Base-by-base conservation (phyloP, 2,797 vertebrate species). In the Crax fasciolata region DNA sequence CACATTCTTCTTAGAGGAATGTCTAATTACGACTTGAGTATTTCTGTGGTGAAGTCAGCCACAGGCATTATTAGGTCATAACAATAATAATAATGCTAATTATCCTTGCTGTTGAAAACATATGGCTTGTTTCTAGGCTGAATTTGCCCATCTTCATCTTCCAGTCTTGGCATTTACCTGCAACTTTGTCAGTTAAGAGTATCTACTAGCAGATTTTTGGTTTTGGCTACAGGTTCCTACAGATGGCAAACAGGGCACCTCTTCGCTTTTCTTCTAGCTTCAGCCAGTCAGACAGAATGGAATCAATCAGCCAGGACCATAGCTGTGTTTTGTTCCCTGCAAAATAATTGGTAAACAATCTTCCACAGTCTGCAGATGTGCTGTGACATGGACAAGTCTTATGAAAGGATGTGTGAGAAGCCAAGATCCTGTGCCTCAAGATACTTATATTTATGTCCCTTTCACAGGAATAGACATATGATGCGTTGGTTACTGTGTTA, bases 71-170 rank as follows among this genome's bases (percentile, higher is more conserved):
- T 63, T 71, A 86, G 86, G 80, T 93, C 59, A 79, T 55, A 80
- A 72, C 52, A 92, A 35, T 35, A 35, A 35, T 35, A 35, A 35
- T 35, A 17, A n/a, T 44, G 59, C 41, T 88, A 90, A 92, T 78
- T 79, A 71, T 72, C 44, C 52, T 66, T 84, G 59, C n/a, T 74
- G 44, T 35, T 79, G 63, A 93, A 94, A 84, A 52, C 28, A 2
- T 5, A 6, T 86, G 90, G 71, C 32, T 90, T 59, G 43, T 90
- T 94, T 95, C 74, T 67, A 95, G 67, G 30, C 11, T 79, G 80
- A 73, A 76, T 82, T 94, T 87, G 52, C 44, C 55, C 70, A 78
- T 81, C 35, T 90, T 32, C 13, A 44, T 48, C 77, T 73, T 81
- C 39, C 43, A 86, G 70, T 38, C 41, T 66, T 48, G 54, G 24